Percentiles rank a stretch among this genome's conserved stretches.
phyloP scores from a whole-genome alignment of 2,797 vertebrate genomes.

The Philypnodon macrostomus region DNA sequence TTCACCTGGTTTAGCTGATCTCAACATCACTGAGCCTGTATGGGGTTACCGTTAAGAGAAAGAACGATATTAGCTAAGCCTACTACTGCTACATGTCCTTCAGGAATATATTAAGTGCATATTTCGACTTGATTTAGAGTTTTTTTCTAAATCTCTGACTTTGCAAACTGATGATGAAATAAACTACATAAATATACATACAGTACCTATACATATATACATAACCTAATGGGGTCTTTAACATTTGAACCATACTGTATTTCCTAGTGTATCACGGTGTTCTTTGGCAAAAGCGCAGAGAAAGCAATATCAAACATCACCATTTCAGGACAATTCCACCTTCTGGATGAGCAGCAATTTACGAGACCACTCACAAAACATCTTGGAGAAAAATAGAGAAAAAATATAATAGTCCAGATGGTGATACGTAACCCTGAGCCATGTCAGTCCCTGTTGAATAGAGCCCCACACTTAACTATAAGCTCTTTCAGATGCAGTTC shows the following conservation, averaged over 20 bases:
- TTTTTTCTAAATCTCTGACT: no score
- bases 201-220: no score
- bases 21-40: no score
- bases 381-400: neutral
- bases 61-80: no score
- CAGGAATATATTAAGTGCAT: no score
- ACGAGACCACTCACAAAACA: conserved; percentile 1
- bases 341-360: conserved; percentile 9
- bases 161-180: no score
- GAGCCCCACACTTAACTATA: conserved; percentile 22
- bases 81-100: no score
- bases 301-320: conserved; percentile 5
- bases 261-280: conserved; percentile 11
- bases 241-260: conserved; percentile 4
- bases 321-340: conserved; percentile 13
- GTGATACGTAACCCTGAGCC: conserved; percentile 10
- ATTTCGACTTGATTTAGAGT: no score
- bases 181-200: no score
- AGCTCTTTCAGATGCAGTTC: conserved; percentile 14
- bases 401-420: conserved; percentile 22
- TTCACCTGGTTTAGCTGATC: no score
- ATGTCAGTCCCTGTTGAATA: conserved; percentile 35
- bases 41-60: no score
- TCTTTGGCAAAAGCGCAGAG: conserved; percentile 28
- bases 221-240: no score